Evolutionary conservation across 2,113 vertebrate species (phyloP).

Genomic region (Haemorhous mexicanus): DNA sequence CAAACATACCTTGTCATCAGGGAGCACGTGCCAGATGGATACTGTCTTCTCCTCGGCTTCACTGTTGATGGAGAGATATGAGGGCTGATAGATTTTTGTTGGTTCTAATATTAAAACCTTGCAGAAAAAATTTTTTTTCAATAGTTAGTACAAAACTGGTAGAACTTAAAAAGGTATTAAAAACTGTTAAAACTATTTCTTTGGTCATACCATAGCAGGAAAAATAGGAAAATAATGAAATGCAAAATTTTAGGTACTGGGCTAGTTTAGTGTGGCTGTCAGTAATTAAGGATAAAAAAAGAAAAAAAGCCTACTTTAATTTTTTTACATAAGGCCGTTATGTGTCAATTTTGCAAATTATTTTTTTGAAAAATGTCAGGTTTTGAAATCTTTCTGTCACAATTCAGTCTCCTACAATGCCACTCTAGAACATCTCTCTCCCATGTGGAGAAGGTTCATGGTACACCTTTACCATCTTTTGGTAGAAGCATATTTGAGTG

Average conservation of each 20-base stretch:
- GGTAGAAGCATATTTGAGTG: neutral
- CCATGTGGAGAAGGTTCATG: neutral
- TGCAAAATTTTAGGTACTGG: neutral
- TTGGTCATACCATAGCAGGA: neutral
- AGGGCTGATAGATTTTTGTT: slow-evolving; percentile 96
- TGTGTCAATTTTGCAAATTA: neutral
- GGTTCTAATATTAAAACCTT: slow-evolving; percentile 97
- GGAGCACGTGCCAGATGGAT: slow-evolving; percentile 95
- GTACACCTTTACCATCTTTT: neutral
- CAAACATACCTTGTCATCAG: slow-evolving; percentile 88
- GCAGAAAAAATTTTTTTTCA: neutral
- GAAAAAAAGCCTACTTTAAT: neutral
- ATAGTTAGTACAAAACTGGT: neutral
- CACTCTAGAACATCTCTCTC: neutral
- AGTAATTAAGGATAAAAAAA: neutral
- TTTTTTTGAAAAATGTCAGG: neutral
- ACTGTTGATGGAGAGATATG: slow-evolving; percentile 95
- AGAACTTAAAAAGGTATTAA: neutral
- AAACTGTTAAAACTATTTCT: neutral
- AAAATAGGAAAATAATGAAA: neutral
- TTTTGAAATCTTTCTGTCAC: neutral
- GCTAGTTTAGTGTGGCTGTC: neutral
- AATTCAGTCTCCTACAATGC: neutral
- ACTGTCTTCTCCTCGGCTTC: slow-evolving; percentile 93
- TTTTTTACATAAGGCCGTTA: neutral